These are phyloP conservation scores for Megalopta genalis DNA, from an alignment of 1,140 invertebrate species.

Conservation along the genomic window DNA sequence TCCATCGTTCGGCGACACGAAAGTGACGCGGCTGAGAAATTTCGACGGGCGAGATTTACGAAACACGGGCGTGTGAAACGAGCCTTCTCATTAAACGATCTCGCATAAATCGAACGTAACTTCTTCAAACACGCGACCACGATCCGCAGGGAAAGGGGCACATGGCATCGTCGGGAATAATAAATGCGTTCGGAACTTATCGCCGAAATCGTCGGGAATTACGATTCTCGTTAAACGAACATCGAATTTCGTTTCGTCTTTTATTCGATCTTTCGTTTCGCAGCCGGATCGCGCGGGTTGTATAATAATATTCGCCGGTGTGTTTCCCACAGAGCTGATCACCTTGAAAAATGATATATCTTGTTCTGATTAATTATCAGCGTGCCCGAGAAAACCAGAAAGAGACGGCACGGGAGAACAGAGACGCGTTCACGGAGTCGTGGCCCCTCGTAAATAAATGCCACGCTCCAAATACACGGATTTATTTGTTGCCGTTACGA, in stretches of 20 bases:
- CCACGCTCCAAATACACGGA: slow-evolving; percentile 6
- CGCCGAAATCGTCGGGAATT: slow-evolving; percentile 1
- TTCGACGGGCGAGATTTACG: no score
- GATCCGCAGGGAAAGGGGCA: no score
- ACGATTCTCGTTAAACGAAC: slow-evolving; percentile 1
- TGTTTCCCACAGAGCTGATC: slow-evolving; percentile 26
- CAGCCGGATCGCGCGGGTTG: neutral
- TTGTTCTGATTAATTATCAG: slow-evolving; percentile 37
- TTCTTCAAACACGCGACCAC: no score
- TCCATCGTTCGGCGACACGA: no score
- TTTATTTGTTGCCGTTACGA: no score
- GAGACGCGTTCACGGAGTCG: neutral
- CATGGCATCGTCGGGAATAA: no score
- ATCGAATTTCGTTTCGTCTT: neutral
- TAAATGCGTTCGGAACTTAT: neutral
- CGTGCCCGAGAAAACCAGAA: neutral
- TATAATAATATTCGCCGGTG: neutral
- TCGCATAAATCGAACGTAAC: no score
- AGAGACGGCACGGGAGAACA: neutral
- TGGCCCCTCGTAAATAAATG: slow-evolving; percentile 12
- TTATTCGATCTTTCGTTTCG: no score
- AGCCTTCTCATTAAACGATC: no score
- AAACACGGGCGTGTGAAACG: no score
- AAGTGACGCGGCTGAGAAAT: no score
- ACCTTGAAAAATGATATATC: slow-evolving; percentile 39